Percentiles rank a stretch among this genome's conserved stretches.
Evolutionary conservation across 2,797 vertebrate species (phyloP).

Genomic region (Eupleurogrammus muticus): DNA sequence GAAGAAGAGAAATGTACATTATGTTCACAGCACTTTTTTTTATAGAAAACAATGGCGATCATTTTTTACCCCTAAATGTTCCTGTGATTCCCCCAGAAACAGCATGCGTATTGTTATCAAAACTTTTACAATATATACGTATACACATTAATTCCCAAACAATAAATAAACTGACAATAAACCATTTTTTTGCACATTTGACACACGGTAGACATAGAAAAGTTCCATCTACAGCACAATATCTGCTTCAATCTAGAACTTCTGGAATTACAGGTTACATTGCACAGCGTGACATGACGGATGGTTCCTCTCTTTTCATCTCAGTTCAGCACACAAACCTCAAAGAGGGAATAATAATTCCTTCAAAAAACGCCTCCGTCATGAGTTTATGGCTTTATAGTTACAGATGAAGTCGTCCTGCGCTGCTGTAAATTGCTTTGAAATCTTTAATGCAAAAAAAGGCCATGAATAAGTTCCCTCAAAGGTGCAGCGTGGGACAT

Average conservation of each 20-base stretch:
- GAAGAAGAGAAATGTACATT: slow-evolving; percentile 69
- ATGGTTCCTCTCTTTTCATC: slow-evolving; percentile 53
- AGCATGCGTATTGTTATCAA: slow-evolving; percentile 92
- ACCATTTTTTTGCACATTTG: slow-evolving; percentile 90
- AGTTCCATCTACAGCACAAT: slow-evolving; percentile 85
- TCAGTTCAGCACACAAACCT: slow-evolving; percentile 61
- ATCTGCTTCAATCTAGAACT: slow-evolving; percentile 88
- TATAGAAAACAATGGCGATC: slow-evolving; percentile 76
- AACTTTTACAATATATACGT: slow-evolving; percentile 88
- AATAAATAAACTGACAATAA: slow-evolving; percentile 94
- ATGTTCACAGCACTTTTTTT: slow-evolving; percentile 76
- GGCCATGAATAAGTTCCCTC: slow-evolving; percentile 60
- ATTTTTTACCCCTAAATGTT: slow-evolving; percentile 68
- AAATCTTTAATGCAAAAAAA: slow-evolving; percentile 66
- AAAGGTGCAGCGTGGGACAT: slow-evolving; percentile 29
- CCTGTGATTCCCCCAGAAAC: slow-evolving; percentile 82
- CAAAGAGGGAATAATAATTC: slow-evolving; percentile 30
- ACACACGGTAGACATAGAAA: slow-evolving; percentile 86
- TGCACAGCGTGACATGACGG: slow-evolving; percentile 85
- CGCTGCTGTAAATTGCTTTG: slow-evolving; percentile 55
- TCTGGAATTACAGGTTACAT: slow-evolving; percentile 91
- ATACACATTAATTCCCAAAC: slow-evolving; percentile 85
- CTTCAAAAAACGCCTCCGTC: slow-evolving; percentile 55
- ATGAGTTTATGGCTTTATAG: slow-evolving; percentile 61
- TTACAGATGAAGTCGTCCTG: slow-evolving; percentile 56